Evolutionary conservation across 2,888 invertebrate genomes (phyloP).

Genomic region (Eurois occulta): DNA sequence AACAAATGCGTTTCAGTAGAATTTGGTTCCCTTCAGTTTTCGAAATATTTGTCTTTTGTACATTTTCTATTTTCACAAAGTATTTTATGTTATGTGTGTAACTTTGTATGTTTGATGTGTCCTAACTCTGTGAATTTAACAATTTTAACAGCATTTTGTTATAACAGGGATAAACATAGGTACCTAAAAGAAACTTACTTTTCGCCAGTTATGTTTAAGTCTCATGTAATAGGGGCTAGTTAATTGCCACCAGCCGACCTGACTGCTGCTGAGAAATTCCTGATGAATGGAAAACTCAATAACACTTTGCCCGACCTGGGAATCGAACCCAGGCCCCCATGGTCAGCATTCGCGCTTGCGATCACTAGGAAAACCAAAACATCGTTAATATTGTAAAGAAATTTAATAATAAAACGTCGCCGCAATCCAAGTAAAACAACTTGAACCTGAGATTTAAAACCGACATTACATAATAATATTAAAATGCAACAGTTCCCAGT

Average conservation of each 20-base stretch:
- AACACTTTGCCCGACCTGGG: neutral
- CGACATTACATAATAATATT: neutral
- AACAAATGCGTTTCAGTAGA: constrained; percentile 34
- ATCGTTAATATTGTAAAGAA: neutral
- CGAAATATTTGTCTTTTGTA: constrained; percentile 18
- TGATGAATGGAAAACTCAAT: neutral
- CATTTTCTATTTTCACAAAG: constrained; percentile 2
- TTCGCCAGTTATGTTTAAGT: neutral
- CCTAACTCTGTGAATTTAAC: neutral
- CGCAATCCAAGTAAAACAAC: neutral
- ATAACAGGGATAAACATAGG: neutral
- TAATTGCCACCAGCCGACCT: neutral
- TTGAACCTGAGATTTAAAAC: neutral
- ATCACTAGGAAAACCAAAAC: neutral
- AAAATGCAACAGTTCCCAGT: constrained; percentile 1
- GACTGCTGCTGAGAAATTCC: neutral
- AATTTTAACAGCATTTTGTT: neutral
- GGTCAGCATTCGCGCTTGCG: neutral
- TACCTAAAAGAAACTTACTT: neutral
- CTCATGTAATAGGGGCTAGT: too few species aligned
- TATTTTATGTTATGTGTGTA: constrained; percentile 18
- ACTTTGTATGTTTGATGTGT: constrained; percentile 3
- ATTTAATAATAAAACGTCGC: neutral
- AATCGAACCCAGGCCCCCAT: neutral
- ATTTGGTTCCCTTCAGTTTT: neutral